phyloP scores from a whole-genome alignment of 2,113 vertebrate species.

The Ciconia stormi region DNA sequence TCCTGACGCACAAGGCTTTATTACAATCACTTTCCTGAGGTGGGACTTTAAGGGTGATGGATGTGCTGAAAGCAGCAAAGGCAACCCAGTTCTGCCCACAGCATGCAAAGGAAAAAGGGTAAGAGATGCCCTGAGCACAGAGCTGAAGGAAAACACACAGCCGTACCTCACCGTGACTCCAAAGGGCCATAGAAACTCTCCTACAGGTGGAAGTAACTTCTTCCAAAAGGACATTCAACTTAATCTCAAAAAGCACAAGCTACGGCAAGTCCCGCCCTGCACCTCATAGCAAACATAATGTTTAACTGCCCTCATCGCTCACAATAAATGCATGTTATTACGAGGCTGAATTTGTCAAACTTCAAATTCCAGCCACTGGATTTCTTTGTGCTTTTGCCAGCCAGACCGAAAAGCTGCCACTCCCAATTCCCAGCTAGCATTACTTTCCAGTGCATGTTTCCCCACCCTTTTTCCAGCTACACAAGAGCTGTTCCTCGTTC shows the following conservation, averaged over 20 bases:
- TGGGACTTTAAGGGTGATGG: not conserved
- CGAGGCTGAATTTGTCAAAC: not conserved
- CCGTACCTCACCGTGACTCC: rapidly evolving
- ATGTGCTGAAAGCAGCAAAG: not conserved
- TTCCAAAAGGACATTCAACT: not conserved
- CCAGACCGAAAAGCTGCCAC: not conserved
- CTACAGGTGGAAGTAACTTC: not conserved
- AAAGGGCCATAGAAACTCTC: not conserved
- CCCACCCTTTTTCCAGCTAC: not conserved
- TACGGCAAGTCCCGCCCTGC: not conserved
- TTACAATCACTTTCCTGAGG: not conserved
- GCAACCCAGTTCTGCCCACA: not conserved
- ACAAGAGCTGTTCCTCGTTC: not conserved
- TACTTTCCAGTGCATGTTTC: not conserved
- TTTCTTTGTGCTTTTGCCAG: not conserved
- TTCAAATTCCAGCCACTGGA: not conserved
- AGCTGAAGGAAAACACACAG: not conserved
- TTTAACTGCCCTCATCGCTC: not conserved
- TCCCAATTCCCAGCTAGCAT: not conserved
- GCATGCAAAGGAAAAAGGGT: not conserved
- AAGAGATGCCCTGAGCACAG: not conserved
- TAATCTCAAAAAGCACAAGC: not conserved
- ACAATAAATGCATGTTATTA: not conserved
- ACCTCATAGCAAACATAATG: not conserved
- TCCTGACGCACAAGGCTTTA: not conserved